phyloP scores from a whole-genome alignment of 2,888 invertebrate species.

The Pseudolycoriella hygida region DNA sequence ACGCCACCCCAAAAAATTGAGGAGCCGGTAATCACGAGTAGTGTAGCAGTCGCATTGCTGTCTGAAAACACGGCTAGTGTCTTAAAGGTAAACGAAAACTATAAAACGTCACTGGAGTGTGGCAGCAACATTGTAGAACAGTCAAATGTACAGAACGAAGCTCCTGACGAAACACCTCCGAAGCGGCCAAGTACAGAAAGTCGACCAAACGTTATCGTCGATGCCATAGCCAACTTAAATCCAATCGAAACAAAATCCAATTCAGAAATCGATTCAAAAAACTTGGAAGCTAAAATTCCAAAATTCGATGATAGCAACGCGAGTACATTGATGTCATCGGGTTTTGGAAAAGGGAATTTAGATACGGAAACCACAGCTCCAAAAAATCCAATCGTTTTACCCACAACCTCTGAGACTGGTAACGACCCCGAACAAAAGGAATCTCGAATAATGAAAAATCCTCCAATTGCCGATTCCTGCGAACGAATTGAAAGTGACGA shows the following conservation, averaged over 20 bases:
- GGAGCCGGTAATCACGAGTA: not conserved
- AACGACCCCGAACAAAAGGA: constrained; percentile 30
- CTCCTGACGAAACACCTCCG: not conserved
- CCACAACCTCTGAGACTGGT: constrained; percentile 29
- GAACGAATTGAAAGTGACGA: not conserved
- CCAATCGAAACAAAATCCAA: not conserved
- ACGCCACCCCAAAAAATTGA: not conserved
- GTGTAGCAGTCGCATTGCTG: not conserved
- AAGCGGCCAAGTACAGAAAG: not conserved
- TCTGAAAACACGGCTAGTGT: constrained; percentile 8
- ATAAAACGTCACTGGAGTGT: constrained; percentile 2
- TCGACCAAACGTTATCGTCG: constrained; percentile 13
- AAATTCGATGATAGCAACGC: constrained; percentile 2
- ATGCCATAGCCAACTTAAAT: constrained; percentile 4
- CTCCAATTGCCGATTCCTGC: not conserved
- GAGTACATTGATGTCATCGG: not conserved
- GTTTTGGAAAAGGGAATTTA: not conserved
- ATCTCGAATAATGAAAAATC: not conserved
- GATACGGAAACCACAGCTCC: not conserved
- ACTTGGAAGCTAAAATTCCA: constrained; percentile 6
- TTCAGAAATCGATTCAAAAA: constrained; percentile 2
- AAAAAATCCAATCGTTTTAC: not conserved
- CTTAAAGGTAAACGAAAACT: constrained; percentile 11
- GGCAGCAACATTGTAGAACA: not conserved
- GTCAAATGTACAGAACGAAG: not conserved